These are phyloP conservation scores for Phenacoccus solenopsis DNA, from an alignment of 1,140 invertebrate species.

Conservation along the genomic window DNA sequence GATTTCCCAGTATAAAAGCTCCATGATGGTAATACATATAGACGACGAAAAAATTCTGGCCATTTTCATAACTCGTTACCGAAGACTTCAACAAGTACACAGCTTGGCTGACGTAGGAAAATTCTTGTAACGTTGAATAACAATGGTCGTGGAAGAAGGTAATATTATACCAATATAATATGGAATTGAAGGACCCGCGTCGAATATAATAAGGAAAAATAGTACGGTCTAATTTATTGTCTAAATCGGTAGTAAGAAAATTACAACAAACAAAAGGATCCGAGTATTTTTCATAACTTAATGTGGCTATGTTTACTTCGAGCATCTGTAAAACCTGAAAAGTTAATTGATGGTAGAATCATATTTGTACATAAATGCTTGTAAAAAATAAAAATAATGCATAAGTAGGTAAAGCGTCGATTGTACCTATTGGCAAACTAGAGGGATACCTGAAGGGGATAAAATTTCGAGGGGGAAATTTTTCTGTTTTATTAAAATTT, in stretches of 20 bases:
- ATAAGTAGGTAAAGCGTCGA: not conserved
- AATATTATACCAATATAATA: not conserved
- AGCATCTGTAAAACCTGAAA: not conserved
- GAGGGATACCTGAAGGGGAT: not conserved
- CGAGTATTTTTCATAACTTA: not conserved
- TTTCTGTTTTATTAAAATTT: not conserved
- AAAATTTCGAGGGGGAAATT: not conserved
- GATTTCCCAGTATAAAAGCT: not conserved
- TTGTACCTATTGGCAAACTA: not conserved
- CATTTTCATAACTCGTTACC: not conserved
- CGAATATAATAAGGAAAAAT: not conserved
- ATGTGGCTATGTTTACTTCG: not conserved
- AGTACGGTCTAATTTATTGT: not conserved
- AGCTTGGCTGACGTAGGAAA: not conserved
- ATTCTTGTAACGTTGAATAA: not conserved
- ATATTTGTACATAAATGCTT: too few species aligned
- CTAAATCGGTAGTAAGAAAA: not conserved
- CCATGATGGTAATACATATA: not conserved
- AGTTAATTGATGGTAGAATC: not conserved
- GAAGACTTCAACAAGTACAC: not conserved
- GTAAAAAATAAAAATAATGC: not conserved
- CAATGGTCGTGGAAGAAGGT: not conserved
- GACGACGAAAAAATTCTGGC: not conserved
- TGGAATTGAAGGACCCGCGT: not conserved
- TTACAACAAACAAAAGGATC: not conserved